Evolutionary conservation across 2,797 vertebrate genomes (phyloP).

Genomic region (Caiman crocodilus): DNA sequence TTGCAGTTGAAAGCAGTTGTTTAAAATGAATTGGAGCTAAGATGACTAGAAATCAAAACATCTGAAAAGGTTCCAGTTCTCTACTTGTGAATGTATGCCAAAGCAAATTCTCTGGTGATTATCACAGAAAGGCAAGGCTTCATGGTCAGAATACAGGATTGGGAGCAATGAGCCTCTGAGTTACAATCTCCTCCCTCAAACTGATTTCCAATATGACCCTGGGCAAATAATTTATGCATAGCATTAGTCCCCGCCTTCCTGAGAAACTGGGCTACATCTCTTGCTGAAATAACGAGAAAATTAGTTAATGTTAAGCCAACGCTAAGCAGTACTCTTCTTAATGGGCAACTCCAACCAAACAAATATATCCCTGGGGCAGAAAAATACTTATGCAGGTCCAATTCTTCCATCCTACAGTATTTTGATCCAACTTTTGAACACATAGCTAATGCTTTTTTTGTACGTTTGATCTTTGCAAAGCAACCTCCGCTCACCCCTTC

Average conservation of each 20-base stretch:
- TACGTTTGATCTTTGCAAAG: not conserved
- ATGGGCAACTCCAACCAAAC: not conserved
- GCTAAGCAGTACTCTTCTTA: not conserved
- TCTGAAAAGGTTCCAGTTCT: not conserved
- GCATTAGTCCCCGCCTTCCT: not conserved
- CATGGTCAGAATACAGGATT: not conserved
- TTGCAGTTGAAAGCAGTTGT: not conserved
- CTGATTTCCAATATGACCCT: not conserved
- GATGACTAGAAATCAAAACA: not conserved
- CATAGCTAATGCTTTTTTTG: not conserved
- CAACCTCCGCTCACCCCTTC: not conserved
- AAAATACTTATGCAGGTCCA: not conserved
- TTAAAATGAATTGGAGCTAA: slow-evolving; percentile 12
- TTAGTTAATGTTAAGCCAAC: not conserved
- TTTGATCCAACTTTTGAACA: not conserved
- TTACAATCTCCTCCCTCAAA: not conserved
- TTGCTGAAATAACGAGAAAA: not conserved
- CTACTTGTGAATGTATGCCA: not conserved
- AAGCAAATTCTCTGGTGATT: not conserved
- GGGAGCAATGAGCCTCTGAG: not conserved
- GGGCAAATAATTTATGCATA: slow-evolving; percentile 33
- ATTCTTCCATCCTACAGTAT: too few species aligned
- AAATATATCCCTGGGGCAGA: fast-evolving
- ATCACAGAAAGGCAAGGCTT: not conserved
- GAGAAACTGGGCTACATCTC: slow-evolving; percentile 13